Percentiles rank a stretch among this genome's conserved stretches.
phyloP scores from a whole-genome alignment of 2,888 invertebrate genomes.

The Chromoteleia sp. region DNA sequence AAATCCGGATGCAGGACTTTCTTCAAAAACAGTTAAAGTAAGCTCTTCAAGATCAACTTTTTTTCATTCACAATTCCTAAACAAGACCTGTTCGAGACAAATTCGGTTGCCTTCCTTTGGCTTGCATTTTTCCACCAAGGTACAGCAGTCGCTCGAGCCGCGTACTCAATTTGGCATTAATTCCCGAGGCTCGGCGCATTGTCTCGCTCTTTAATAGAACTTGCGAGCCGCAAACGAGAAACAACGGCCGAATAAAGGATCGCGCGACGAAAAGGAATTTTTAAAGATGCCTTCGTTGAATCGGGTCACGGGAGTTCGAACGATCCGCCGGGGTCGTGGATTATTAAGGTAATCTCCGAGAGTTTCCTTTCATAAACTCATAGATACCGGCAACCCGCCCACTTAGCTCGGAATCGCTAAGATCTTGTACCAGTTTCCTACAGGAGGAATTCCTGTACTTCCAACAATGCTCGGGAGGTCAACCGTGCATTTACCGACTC shows the following conservation, averaged over 20 bases:
- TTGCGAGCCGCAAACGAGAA: conserved; percentile 9
- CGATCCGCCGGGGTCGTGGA: conserved; percentile 3
- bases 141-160: too few relatives aligned
- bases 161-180: conserved; percentile 10
- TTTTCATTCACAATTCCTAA: too few relatives aligned
- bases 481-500: conserved; percentile 56
- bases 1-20: too few relatives aligned
- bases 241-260: neutral
- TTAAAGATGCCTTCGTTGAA: conserved; percentile 29
- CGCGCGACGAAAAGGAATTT: conserved; percentile 28
- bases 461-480: conserved; percentile 59
- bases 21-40: too few relatives aligned
- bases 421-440: conserved; percentile 56
- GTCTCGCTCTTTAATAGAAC: conserved; percentile 26
- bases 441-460: conserved; percentile 65
- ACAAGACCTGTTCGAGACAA: too few relatives aligned
- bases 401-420: conserved; percentile 39
- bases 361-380: conserved; percentile 47
- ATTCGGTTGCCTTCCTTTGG: too few relatives aligned
- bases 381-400: conserved; percentile 26
- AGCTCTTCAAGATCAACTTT: too few relatives aligned
- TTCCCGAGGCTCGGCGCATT: conserved; percentile 5
- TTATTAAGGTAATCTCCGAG: conserved; percentile 20
- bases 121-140: too few relatives aligned
- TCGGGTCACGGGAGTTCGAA: conserved; percentile 24